phyloP scores from a whole-genome alignment of 2,888 invertebrate genomes.

The Synanthedon myopaeformis region DNA sequence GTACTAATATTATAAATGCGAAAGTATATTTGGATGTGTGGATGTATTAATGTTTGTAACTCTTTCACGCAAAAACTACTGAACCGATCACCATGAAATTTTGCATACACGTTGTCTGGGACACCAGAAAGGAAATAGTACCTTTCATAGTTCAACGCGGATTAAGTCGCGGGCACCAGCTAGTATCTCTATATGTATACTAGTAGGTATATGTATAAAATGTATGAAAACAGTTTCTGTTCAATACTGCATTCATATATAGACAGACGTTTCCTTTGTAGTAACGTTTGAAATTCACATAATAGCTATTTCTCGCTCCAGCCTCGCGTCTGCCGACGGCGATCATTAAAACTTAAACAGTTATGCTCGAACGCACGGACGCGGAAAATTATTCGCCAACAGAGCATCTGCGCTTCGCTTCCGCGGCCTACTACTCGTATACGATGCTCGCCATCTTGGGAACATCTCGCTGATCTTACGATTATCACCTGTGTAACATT shows the following conservation, averaged over 20 bases:
- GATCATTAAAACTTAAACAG: slow-evolving; percentile 51
- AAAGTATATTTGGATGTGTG: too few species aligned
- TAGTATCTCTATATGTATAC: too few species aligned
- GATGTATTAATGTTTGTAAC: too few species aligned
- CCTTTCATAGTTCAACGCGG: too few species aligned
- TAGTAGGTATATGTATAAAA: too few species aligned
- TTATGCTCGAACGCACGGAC: slow-evolving; percentile 51
- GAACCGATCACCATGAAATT: too few species aligned
- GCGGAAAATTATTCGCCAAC: slow-evolving; percentile 61
- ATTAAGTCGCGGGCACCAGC: too few species aligned
- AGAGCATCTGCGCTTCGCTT: slow-evolving; percentile 21
- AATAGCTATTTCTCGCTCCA: slow-evolving; percentile 1
- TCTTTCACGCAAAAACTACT: too few species aligned
- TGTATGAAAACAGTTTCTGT: too few species aligned
- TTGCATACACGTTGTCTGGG: too few species aligned
- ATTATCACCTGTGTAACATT: neutral
- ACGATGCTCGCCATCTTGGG: slow-evolving; percentile 1
- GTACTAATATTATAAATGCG: too few species aligned
- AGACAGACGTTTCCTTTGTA: neutral
- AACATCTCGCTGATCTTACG: neutral
- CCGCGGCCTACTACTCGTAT: slow-evolving; percentile 23
- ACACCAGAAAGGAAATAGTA: too few species aligned
- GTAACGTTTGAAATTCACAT: neutral
- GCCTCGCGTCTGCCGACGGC: slow-evolving; percentile 16
- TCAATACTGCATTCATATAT: neutral